phyloP scores from a whole-genome alignment of 2,888 invertebrate genomes.

The Bimastos eiseni region DNA sequence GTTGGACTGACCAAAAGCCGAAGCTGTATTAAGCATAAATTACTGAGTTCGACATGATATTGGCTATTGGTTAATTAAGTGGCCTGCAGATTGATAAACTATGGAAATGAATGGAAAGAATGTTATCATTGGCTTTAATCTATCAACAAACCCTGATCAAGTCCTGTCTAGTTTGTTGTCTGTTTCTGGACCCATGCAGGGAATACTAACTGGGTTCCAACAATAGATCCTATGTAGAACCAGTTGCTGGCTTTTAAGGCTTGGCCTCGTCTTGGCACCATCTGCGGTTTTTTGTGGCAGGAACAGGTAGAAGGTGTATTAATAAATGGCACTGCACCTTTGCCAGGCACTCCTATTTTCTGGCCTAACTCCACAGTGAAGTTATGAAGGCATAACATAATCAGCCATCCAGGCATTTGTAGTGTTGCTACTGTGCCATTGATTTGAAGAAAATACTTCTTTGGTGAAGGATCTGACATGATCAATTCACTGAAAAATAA shows the following conservation, averaged over 20 bases:
- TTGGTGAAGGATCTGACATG: too few relatives aligned
- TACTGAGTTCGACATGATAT: neutral
- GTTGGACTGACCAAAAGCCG: neutral
- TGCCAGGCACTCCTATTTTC: neutral
- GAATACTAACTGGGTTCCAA: neutral
- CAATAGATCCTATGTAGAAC: neutral
- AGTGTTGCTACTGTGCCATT: neutral
- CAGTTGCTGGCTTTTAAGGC: neutral
- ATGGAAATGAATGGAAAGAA: neutral
- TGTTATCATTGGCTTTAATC: neutral
- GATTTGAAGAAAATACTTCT: too few relatives aligned
- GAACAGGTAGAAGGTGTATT: neutral
- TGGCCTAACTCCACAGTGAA: neutral
- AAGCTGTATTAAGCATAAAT: neutral
- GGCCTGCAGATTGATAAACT: neutral
- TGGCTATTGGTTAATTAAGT: neutral
- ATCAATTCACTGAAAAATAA: too few relatives aligned
- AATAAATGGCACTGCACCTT: neutral
- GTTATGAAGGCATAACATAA: neutral
- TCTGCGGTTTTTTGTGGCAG: neutral
- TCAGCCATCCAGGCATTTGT: neutral
- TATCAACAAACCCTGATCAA: neutral
- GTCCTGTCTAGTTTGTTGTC: neutral
- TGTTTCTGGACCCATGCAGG: neutral
- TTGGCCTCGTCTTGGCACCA: neutral